Evolutionary conservation across 2,113 vertebrate species (phyloP).

Genomic region (Accipiter cooperii): DNA sequence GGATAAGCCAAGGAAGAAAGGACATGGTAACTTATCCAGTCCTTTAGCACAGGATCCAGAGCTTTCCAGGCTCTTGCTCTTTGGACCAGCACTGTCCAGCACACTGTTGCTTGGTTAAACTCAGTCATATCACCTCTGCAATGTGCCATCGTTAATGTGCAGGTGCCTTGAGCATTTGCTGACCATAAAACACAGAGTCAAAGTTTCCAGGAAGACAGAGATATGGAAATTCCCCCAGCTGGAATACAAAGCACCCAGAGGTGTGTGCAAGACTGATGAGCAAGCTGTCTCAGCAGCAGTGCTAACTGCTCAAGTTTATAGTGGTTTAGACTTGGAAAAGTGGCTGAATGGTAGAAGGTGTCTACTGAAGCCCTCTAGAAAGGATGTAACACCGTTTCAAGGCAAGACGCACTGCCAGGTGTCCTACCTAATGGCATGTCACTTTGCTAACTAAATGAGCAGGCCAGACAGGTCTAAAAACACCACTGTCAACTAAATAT

Average conservation of each 20-base stretch:
- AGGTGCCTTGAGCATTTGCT: not conserved
- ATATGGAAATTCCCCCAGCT: not conserved
- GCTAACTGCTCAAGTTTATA: not conserved
- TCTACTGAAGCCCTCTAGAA: not conserved
- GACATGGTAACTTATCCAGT: too few species aligned
- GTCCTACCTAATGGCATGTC: not conserved
- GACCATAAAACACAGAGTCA: not conserved
- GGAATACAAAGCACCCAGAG: not conserved
- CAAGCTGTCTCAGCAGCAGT: not conserved
- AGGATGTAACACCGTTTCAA: not conserved
- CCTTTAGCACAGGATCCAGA: not conserved
- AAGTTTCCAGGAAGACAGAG: not conserved
- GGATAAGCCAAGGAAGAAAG: not conserved
- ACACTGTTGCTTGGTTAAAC: not conserved
- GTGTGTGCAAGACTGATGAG: not conserved
- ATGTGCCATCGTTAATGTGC: rapidly evolving
- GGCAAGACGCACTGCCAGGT: not conserved
- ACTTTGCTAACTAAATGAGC: not conserved
- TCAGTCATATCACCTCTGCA: not conserved
- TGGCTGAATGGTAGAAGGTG: not conserved
- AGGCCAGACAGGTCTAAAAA: not conserved
- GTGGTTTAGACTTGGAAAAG: not conserved
- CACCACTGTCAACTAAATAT: not conserved
- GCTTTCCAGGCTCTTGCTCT: not conserved
- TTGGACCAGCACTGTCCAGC: not conserved